Evolutionary conservation across 2,797 vertebrate genomes (phyloP), one percentile per base, ranked within the genome.

Genomic region (Hydrophis major): DNA sequence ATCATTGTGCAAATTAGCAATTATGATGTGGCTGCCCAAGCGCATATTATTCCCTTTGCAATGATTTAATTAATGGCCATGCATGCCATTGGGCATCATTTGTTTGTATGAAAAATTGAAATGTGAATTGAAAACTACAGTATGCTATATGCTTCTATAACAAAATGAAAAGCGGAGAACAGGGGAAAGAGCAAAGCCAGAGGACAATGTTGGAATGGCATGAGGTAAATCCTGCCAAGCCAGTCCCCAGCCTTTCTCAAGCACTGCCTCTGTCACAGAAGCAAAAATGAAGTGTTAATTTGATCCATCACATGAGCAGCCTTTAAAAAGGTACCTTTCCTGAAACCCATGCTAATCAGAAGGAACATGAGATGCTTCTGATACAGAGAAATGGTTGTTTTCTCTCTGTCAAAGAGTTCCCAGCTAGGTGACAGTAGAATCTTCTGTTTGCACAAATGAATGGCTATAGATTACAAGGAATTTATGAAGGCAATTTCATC

Each of bases 351-450:
- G 89, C 92, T 89, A 74, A 92, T 93, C 95, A 95, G 47, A 94
- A 93, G 91, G 94, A 94, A 88, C 91, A 92, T 91, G 93, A 94
- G 93, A 56, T 89, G 94, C 95, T 92, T 93, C 87, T 95, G 94
- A 92, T 90, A 87, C 92, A 96, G 92, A 94, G 94, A 96, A 95
- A 88, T 93, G 89, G 93, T 37, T 92, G n/a, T n/a, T 50, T 12
- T 13, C 14, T n/a, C 96, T 95, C 95, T 74, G 94, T 93, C 94
- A 93, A 92, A 95, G 95, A 91, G 94, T 89, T 94, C 90, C 91
- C 1, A 2, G n/a, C n/a, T n/a, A n/a, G 93, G 74, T 28, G 78
- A 97, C 94, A 97, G 95, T 94, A 97, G 96, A 96, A 95, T 96
- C 94, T 94, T 92, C 83, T 87, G 86, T 95, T 69, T 27, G 37